Conservation (phyloP, 1,140 invertebrate species). For the Drosophila repleta region DNA sequence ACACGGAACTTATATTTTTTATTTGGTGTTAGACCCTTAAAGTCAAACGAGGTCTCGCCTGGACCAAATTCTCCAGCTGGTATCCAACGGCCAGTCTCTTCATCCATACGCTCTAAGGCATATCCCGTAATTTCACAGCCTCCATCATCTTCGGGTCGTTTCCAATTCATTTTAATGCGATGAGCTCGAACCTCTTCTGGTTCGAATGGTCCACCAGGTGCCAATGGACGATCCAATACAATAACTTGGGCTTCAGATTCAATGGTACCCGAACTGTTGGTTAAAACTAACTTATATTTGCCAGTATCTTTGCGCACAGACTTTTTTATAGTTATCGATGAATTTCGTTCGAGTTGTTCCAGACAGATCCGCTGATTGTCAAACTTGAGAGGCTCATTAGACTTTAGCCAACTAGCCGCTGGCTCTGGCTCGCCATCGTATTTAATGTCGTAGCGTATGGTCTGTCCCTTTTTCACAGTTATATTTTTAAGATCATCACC, state of each 20-base stretch:
- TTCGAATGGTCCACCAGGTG: constrained; percentile 93
- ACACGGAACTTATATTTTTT: constrained; percentile 99
- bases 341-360: constrained; percentile 95
- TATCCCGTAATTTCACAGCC: constrained; percentile 97
- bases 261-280: constrained; percentile 93
- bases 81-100: constrained; percentile 96
- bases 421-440: constrained; percentile 98
- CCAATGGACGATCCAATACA: constrained; percentile 94
- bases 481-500: constrained; percentile 93
- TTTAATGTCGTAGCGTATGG: constrained; percentile 94
- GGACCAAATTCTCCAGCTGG: constrained; percentile 95
- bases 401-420: constrained; percentile 91
- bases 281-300: constrained; percentile 93
- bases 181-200: constrained; percentile 94
- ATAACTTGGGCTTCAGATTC: constrained; percentile 94
- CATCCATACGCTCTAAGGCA: constrained; percentile 98
- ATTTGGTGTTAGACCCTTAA: constrained; percentile 97
- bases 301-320: constrained; percentile 94
- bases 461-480: constrained; percentile 96
- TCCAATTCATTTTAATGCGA: constrained; percentile 97
- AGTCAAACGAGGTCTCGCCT: constrained; percentile 91
- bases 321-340: constrained; percentile 94
- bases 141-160: constrained; percentile 96
- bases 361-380: constrained; percentile 90
- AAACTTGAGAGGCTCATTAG: constrained; percentile 89